These are phyloP conservation scores for Drosophila neoperkinsi DNA, from an alignment of 2,888 invertebrate species.

Conservation along the genomic window DNA sequence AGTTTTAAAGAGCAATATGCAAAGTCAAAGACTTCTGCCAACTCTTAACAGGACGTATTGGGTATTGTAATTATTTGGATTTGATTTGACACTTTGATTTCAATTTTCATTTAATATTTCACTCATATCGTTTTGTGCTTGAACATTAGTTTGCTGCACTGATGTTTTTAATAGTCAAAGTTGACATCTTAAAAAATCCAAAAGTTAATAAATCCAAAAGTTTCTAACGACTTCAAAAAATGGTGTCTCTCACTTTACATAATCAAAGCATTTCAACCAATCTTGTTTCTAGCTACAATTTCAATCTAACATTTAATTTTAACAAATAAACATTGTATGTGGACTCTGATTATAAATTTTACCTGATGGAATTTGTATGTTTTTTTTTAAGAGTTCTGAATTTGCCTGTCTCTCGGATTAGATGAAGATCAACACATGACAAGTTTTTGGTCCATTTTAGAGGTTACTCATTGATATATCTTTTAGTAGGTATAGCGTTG, in stretches of 20 bases:
- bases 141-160: not conserved
- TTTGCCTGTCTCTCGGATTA: not conserved
- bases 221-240: not conserved
- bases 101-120: not conserved
- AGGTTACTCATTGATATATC: constrained; percentile 25
- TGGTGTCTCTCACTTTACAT: not conserved
- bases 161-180: not conserved
- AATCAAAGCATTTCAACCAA: not conserved
- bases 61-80: not conserved
- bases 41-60: not conserved
- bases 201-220: not conserved
- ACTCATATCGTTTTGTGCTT: not conserved
- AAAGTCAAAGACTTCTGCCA: not conserved
- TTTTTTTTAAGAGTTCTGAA: not conserved
- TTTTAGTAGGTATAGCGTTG: constrained; percentile 14
- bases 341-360: not conserved
- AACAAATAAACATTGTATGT: not conserved
- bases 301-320: not conserved
- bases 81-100: not conserved
- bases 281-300: constrained; percentile 9
- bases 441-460: constrained; percentile 10
- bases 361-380: not conserved
- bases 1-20: not conserved
- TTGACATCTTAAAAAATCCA: not conserved
- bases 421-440: not conserved